phyloP scores from a whole-genome alignment of 2,888 invertebrate species.

The Scaptomyza parva region DNA sequence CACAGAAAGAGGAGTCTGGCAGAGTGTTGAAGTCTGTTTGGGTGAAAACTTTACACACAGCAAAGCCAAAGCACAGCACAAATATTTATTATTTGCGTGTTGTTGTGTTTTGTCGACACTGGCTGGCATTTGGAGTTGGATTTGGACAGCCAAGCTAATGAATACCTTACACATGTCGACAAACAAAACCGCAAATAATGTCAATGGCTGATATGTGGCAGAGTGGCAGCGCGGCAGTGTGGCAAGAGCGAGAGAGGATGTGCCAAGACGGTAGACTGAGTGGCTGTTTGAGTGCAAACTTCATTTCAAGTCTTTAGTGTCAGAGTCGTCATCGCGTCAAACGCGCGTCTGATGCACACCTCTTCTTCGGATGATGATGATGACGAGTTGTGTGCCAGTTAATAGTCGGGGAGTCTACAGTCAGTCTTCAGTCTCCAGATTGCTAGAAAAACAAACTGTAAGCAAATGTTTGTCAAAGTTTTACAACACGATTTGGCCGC shows the following conservation, averaged over 20 bases:
- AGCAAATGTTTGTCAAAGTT: conserved; percentile 78
- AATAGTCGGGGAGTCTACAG: conserved; percentile 27
- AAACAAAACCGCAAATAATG: conserved; percentile 77
- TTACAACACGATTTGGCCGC: conserved; percentile 79
- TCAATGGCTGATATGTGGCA: conserved; percentile 54
- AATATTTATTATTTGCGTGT: conserved; percentile 76
- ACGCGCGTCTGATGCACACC: conserved; percentile 58
- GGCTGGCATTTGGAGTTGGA: conserved; percentile 71
- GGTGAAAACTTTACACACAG: conserved; percentile 75
- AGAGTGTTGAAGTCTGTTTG: conserved; percentile 29
- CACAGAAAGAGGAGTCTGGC: no score
- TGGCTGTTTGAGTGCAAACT: conserved; percentile 46
- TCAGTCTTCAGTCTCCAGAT: conserved; percentile 47
- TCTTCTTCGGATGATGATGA: no score
- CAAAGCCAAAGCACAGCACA: no score
- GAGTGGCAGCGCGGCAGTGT: no score
- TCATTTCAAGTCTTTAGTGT: conserved; percentile 46
- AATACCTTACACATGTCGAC: conserved; percentile 77
- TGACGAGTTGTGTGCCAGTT: conserved; percentile 71
- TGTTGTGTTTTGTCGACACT: conserved; percentile 55
- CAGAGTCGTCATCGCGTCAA: conserved; percentile 63
- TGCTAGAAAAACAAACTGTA: conserved; percentile 38
- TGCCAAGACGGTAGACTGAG: conserved; percentile 12
- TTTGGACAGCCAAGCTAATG: conserved; percentile 73
- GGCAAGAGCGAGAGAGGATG: neutral